Conservation (phyloP, 2,888 invertebrate genomes). For the Smittia sp. region DNA sequence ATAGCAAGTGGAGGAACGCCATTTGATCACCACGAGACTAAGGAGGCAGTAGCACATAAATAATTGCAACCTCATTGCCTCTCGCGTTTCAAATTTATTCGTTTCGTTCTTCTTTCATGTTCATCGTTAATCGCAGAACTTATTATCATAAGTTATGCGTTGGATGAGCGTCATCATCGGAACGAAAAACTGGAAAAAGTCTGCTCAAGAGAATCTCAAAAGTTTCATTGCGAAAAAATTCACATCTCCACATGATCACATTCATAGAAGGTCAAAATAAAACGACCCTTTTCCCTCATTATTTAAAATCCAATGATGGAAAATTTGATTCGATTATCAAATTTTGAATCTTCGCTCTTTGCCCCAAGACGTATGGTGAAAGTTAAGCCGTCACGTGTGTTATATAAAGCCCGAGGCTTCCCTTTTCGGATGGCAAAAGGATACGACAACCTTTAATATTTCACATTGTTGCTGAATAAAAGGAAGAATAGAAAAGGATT, state of each 20-base stretch:
- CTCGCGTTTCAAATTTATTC: not conserved
- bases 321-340: conserved; percentile 16
- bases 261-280: no score
- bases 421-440: no score
- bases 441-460: no score
- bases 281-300: not conserved
- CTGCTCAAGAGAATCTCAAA: no score
- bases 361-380: not conserved
- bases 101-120: not conserved
- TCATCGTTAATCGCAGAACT: not conserved
- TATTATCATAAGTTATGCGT: conserved; percentile 6
- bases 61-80: conserved; percentile 32
- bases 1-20: not conserved
- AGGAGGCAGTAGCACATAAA: not conserved
- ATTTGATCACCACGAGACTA: not conserved
- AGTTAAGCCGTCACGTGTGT: not conserved
- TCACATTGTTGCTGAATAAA: no score
- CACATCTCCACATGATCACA: no score
- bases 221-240: no score
- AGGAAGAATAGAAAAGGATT: no score
- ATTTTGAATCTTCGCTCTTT: not conserved
- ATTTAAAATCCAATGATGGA: conserved; percentile 9
- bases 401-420: not conserved
- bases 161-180: no score
- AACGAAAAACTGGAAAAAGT: no score